A percentile compares a stretch with the other conserved stretches of the same genome.
These are phyloP conservation scores for Erethizon dorsatum DNA, from an alignment of 2,797 vertebrate genomes.

Conservation along the genomic window DNA sequence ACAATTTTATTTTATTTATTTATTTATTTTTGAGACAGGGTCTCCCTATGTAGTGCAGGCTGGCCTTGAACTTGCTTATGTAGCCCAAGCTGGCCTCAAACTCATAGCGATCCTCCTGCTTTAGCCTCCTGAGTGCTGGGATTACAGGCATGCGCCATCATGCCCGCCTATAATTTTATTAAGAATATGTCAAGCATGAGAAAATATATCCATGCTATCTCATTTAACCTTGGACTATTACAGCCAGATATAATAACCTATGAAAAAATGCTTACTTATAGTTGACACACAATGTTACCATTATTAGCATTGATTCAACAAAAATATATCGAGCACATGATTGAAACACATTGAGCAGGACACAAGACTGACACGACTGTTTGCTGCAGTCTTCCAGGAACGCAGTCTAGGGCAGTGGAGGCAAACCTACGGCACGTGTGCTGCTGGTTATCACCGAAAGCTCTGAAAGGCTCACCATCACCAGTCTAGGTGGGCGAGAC, in stretches of 20 bases:
- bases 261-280: constrained; percentile 41
- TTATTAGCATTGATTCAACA: background rate
- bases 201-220: constrained; percentile 23
- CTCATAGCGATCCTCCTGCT: background rate
- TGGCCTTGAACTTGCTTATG: background rate
- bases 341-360: background rate
- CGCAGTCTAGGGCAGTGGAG: background rate
- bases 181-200: background rate
- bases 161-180: background rate
- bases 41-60: background rate
- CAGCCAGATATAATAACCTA: constrained; percentile 19
- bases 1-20: background rate
- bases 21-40: background rate
- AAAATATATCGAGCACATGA: background rate
- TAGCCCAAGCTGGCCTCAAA: background rate
- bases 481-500: background rate
- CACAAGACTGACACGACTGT: background rate
- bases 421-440: background rate
- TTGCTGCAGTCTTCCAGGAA: background rate
- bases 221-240: constrained; percentile 8
- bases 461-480: background rate
- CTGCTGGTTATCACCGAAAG: background rate
- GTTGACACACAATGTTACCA: background rate
- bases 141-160: background rate
- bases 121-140: background rate